Evolutionary conservation across 2,888 invertebrate genomes (phyloP), one percentile per base, ranked within the genome.

Genomic region (Pelosia muscerda): DNA sequence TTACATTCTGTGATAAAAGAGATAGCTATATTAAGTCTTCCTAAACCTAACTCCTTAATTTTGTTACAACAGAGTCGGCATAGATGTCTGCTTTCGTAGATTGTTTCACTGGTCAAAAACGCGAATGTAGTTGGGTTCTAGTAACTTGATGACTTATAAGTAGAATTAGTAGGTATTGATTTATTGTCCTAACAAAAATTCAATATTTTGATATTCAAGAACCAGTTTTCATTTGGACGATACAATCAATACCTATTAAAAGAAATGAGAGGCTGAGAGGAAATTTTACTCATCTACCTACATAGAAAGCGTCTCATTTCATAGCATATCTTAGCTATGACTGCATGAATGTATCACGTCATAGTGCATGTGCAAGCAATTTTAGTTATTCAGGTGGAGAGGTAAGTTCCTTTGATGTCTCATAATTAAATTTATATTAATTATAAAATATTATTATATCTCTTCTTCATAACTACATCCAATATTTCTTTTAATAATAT

Each of bases 371-470:
- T 69, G 65, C 65, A 69, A 62, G 57, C 34, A 65, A 54, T 64
- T 55, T 38, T 23, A 54, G 42, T 69, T 72, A 73, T 69, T 62
- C 9, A 55, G 79, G 81, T 75, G 66, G 65, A 74, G 79, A 74
- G 79, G 81, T 81, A 63, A 81, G 79, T 77, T 63, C 66, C 49
- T 26, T 74, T 64, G 26, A 57, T 53, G 34, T 69, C 34, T 70
- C 58, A 58, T 66, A 66, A 63, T 71, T 38, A 65, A 53, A 38
- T 66, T 38, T 38, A 38, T 34, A 11, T 38, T n/a, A n/a, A n/a
- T 38, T 38, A 38, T 65, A 9, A 63, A 68, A 68, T 60, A 62
- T 65, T 61, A 23, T 60, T 57, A 63, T 68, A 54, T 63, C 8
- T 65, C 53, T 68, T 69, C 31, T 69, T 59, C 38, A 64, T 66